Evolutionary conservation across 2,113 vertebrate genomes (phyloP).

Genomic region (Gorsachius goisagi): DNA sequence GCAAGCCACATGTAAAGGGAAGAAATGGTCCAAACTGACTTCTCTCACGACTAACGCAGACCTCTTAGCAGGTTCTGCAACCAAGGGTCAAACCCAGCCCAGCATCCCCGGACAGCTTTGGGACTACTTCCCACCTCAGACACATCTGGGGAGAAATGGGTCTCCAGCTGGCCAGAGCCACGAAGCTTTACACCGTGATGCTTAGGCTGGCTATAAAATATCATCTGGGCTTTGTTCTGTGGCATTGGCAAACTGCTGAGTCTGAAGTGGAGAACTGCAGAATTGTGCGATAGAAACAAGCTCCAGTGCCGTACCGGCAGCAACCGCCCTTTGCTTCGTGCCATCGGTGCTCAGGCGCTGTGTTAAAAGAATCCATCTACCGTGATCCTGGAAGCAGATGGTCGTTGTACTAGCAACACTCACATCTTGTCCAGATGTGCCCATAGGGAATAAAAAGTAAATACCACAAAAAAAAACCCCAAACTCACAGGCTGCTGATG

Average conservation of each 20-base stretch:
- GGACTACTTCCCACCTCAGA: neutral
- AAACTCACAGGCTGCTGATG: neutral
- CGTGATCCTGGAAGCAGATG: neutral
- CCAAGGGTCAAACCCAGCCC: neutral
- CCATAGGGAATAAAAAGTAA: neutral
- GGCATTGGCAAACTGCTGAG: neutral
- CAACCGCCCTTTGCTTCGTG: neutral
- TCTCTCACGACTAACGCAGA: neutral
- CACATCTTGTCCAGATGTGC: neutral
- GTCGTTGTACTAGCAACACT: neutral
- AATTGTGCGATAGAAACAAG: neutral
- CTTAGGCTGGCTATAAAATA: neutral
- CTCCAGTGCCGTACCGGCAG: neutral
- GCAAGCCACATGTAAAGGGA: conserved; percentile 18
- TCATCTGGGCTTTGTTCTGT: neutral
- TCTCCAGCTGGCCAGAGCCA: neutral
- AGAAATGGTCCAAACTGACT: neutral
- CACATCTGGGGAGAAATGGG: neutral
- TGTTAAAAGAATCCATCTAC: neutral
- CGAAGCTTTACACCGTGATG: neutral
- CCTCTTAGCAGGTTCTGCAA: neutral
- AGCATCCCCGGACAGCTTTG: accelerated
- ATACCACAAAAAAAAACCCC: neutral
- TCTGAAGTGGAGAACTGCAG: neutral
- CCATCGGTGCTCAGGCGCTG: neutral